Conservation (phyloP, 2,888 invertebrate species). For the Julus scanicus region DNA sequence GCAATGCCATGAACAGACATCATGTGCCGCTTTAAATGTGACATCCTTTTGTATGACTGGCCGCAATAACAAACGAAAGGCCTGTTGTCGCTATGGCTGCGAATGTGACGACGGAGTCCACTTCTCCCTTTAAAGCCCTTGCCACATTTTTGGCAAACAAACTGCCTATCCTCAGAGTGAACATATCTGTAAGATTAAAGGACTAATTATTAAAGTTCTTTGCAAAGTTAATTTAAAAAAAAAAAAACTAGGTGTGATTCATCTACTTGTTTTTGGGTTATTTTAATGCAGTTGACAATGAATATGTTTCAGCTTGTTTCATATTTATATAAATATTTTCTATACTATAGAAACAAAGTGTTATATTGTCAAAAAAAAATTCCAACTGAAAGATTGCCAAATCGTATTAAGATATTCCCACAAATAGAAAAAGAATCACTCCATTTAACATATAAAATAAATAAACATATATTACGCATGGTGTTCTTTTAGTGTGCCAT, state of each 20-base stretch:
- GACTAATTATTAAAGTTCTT: not conserved
- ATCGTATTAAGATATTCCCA: too few species aligned
- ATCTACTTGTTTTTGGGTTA: too few species aligned
- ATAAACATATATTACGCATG: slow-evolving; percentile 58
- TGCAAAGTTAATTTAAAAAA: not conserved
- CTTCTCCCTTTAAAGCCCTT: slow-evolving; percentile 57
- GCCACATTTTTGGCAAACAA: slow-evolving; percentile 63
- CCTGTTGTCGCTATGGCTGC: slow-evolving; percentile 58
- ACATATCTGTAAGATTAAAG: slow-evolving; percentile 61
- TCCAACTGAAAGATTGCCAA: too few species aligned
- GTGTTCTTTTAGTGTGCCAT: slow-evolving; percentile 65
- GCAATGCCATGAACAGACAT: slow-evolving; percentile 53
- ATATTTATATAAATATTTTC: too few species aligned
- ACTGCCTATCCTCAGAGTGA: slow-evolving; percentile 64
- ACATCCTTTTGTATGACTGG: slow-evolving; percentile 58
- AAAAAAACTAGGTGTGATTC: not conserved
- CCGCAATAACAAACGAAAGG: slow-evolving; percentile 58
- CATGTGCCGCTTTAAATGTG: slow-evolving; percentile 58
- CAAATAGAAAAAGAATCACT: not conserved
- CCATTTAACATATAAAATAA: not conserved
- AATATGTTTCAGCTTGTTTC: too few species aligned
- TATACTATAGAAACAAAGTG: too few species aligned
- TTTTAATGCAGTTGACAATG: too few species aligned
- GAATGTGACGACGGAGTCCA: slow-evolving; percentile 56
- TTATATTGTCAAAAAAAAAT: too few species aligned